Evolutionary conservation across 2,797 vertebrate genomes (phyloP).

Genomic region (Clarias fuscus): DNA sequence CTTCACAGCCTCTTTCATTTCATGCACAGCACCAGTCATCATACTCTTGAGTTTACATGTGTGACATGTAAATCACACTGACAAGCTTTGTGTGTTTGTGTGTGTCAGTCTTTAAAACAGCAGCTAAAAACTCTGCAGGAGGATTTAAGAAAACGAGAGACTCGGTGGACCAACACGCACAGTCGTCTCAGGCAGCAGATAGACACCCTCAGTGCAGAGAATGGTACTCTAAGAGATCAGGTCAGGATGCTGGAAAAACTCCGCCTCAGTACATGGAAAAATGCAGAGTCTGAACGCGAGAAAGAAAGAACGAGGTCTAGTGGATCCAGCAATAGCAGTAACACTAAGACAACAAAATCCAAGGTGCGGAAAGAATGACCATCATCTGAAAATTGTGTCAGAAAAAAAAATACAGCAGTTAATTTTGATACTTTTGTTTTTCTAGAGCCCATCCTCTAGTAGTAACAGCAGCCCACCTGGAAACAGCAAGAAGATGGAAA

Average conservation of each 20-base stretch:
- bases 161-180: conserved; percentile 86
- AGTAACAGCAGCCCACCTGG: conserved; percentile 61
- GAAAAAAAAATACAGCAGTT: neutral
- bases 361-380: conserved; percentile 62
- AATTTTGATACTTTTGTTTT: conserved; percentile 18
- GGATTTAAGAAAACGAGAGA: conserved; percentile 85
- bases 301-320: conserved; percentile 47
- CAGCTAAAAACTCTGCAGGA: conserved; percentile 88
- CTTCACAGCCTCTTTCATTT: neutral
- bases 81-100: neutral
- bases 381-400: neutral
- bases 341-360: conserved; percentile 64
- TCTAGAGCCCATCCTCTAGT: conserved; percentile 74
- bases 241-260: conserved; percentile 85
- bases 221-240: conserved; percentile 82
- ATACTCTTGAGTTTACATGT: conserved; percentile 3
- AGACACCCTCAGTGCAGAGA: conserved; percentile 83
- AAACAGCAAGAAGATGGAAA: conserved; percentile 56
- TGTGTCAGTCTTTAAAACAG: conserved; percentile 81
- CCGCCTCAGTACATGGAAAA: conserved; percentile 85
- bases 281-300: conserved; percentile 59
- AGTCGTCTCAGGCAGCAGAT: conserved; percentile 85
- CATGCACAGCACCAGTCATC: no score
- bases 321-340: conserved; percentile 46
- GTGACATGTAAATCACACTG: neutral